Evolutionary conservation across 2,113 vertebrate species (phyloP), one percentile per base, ranked within the genome.

Genomic region (Ciconia maguari): DNA sequence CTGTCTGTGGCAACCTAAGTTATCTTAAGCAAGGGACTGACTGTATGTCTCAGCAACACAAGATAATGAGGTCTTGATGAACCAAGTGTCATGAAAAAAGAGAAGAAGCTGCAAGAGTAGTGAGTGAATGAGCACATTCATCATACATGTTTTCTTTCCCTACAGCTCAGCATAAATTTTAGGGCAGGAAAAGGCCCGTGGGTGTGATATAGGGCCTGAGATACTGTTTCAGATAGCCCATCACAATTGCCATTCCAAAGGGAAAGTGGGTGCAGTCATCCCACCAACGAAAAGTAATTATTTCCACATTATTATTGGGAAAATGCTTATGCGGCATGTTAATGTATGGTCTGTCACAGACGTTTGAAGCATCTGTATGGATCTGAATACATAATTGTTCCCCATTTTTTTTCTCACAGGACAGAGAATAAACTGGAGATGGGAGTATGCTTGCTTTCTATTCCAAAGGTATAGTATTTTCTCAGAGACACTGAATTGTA

Each of bases 51-150:
- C 55, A 81, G 83, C 79, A 83, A 32, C 72, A 77, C 64, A 9
- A 51, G 64, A 52, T 90, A 95, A 93, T 2, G 51, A 96, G 86
- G 80, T 57, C 86, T 74, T 62, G 79, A 66, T 65, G 80, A 94
- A 70, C 15, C 75, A 46, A 48, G 20, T 34, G 76, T 26, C 91
- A 62, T 6, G 26, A 32, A 66, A 74, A 60, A 51, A 75, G 55
- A 75, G 55, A 48, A 84, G 52, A 72, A 87, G 68, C 36, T 90
- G 62, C 54, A 77, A 58, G 58, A 87, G 55, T 3, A 64, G 60
- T 0, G 29, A 68, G 55, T 19, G 69, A 77, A 66, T 12, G 7
- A 94, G 49, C 61, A 65, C 76, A 89, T 92, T 77, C 57, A 64
- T 80, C 89, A 91, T 5, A 27, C 7, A 2, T 11, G 14, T 15